These are phyloP conservation scores for Drosophila meridionalis DNA, from an alignment of 2,888 invertebrate species.

Conservation along the genomic window DNA sequence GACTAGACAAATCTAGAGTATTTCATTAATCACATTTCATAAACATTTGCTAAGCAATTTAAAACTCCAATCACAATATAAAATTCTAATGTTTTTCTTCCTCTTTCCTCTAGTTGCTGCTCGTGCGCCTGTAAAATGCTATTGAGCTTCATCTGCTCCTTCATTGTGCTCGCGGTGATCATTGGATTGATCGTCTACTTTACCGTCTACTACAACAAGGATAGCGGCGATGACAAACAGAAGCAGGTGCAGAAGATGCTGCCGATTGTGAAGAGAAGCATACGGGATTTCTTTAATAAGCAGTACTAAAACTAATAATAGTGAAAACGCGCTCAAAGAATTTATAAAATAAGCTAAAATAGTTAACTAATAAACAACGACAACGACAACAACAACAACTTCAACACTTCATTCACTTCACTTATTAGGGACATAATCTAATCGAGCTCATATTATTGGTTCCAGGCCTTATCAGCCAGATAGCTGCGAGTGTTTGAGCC, in stretches of 20 bases:
- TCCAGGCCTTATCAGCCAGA: slow-evolving; percentile 52
- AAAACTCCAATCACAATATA: neutral
- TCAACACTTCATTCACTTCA: neutral
- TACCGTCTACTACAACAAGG: slow-evolving; percentile 76
- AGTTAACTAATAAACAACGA: slow-evolving; percentile 26
- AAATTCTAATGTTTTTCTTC: neutral
- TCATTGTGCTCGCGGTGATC: slow-evolving; percentile 70
- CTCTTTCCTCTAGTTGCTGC: slow-evolving; percentile 71
- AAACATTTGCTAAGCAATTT: neutral
- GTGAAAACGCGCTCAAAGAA: slow-evolving; percentile 31
- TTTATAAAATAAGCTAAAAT: slow-evolving; percentile 58
- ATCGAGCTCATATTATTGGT: slow-evolving; percentile 48
- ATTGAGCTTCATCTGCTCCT: slow-evolving; percentile 71
- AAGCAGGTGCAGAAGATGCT: slow-evolving; percentile 54
- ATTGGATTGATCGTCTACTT: slow-evolving; percentile 83
- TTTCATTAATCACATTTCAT: too few species aligned
- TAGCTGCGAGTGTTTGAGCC: slow-evolving; percentile 29
- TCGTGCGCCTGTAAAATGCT: slow-evolving; percentile 82
- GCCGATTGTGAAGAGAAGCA: slow-evolving; percentile 68
- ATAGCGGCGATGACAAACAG: slow-evolving; percentile 48
- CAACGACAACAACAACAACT: slow-evolving; percentile 5
- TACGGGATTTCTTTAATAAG: slow-evolving; percentile 74
- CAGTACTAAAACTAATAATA: slow-evolving; percentile 45
- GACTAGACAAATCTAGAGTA: too few species aligned
- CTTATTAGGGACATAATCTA: slow-evolving; percentile 52